phyloP scores from a whole-genome alignment of 2,888 invertebrate genomes.

The Mimumesa dahlbomi region DNA sequence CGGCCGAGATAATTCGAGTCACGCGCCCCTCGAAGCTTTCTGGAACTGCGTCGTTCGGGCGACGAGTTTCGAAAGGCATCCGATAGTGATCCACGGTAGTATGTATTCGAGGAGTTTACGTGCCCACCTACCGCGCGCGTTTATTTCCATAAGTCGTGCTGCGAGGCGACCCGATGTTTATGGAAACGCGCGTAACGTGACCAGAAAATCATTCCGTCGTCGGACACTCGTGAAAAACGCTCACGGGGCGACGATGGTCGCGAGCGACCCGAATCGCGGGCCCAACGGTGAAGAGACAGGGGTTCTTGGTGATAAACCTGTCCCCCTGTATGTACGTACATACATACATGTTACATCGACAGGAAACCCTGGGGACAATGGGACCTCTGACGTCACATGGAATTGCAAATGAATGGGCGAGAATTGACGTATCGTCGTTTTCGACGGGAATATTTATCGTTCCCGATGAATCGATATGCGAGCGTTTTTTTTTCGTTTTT shows the following conservation, averaged over 20 bases:
- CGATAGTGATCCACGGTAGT: slow-evolving; percentile 10
- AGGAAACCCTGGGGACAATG: too few species aligned
- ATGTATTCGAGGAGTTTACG: neutral
- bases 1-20: slow-evolving; percentile 55
- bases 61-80: slow-evolving; percentile 31
- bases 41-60: slow-evolving; percentile 20
- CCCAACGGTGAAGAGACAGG: too few species aligned
- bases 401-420: too few species aligned
- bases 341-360: too few species aligned
- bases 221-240: slow-evolving; percentile 7
- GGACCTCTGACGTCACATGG: too few species aligned
- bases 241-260: slow-evolving; percentile 11
- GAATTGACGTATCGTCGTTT: too few species aligned
- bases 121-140: slow-evolving; percentile 10
- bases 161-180: slow-evolving; percentile 7
- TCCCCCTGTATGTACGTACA: too few species aligned
- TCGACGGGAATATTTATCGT: too few species aligned
- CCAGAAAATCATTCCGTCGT: slow-evolving; percentile 30
- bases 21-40: slow-evolving; percentile 49
- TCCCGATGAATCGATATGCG: too few species aligned
- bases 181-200: slow-evolving; percentile 36
- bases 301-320: too few species aligned
- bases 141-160: slow-evolving; percentile 28
- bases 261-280: slow-evolving; percentile 39
- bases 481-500: too few species aligned